These are phyloP conservation scores for Periophthalmodon schlosseri DNA, from an alignment of 2,113 vertebrate species.

Conservation along the genomic window DNA sequence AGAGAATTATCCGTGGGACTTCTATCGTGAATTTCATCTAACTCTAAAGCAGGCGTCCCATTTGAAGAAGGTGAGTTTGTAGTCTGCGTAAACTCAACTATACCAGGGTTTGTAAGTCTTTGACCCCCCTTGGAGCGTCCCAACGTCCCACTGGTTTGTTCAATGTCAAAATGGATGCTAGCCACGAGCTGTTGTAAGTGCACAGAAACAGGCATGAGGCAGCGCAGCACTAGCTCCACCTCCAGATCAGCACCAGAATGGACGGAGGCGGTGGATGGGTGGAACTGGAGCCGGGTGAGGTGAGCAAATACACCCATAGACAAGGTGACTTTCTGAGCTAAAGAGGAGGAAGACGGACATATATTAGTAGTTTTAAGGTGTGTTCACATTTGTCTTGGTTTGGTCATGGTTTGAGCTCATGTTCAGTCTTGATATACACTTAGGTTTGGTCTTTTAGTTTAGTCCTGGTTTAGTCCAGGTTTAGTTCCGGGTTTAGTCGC, in stretches of 20 bases:
- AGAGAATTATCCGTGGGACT: constrained; percentile 88
- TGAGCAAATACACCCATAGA: constrained; percentile 88
- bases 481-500: too few relatives aligned
- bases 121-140: constrained; percentile 82
- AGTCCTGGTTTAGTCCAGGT: too few relatives aligned
- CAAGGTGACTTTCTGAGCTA: constrained; percentile 82
- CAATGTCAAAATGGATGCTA: constrained; percentile 86
- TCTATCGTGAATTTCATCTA: constrained; percentile 86
- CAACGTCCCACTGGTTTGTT: constrained; percentile 81
- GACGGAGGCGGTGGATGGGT: constrained; percentile 84
- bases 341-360: neutral
- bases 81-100: constrained; percentile 78
- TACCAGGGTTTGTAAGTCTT: constrained; percentile 74
- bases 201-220: constrained; percentile 88
- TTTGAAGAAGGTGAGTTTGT: constrained; percentile 28
- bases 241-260: constrained; percentile 86
- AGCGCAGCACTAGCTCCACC: constrained; percentile 84
- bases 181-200: constrained; percentile 83
- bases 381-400: neutral
- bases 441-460: too few relatives aligned
- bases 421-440: too few relatives aligned
- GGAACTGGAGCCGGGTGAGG: constrained; percentile 85
- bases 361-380: neutral
- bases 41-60: constrained; percentile 77
- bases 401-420: too few relatives aligned